Percentiles rank a stretch among this genome's conserved stretches.
phyloP scores from a whole-genome alignment of 2,113 vertebrate species.

The Tupaia chinensis region DNA sequence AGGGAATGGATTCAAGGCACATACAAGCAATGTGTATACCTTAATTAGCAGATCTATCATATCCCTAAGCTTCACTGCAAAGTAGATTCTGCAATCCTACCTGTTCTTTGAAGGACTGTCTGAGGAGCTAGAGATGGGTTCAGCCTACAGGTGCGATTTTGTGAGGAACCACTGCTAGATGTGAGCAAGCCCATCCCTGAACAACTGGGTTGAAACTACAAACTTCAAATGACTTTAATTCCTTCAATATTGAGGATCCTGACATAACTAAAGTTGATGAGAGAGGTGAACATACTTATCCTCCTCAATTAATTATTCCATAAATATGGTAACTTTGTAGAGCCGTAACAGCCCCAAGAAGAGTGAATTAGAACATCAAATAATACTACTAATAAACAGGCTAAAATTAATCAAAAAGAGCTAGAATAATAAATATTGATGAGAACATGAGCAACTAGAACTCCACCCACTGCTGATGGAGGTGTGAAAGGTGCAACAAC shows the following conservation, averaged over 20 bases:
- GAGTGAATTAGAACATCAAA: neutral
- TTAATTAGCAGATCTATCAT: neutral
- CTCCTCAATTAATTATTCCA: neutral
- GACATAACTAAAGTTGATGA: neutral
- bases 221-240: neutral
- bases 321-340: neutral
- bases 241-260: neutral
- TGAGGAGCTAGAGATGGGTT: neutral
- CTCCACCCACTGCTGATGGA: accelerated
- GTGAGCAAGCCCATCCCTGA: no score
- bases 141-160: neutral
- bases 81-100: neutral
- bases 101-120: neutral
- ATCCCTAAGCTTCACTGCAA: no score
- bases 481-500: accelerated
- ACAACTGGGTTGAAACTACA: neutral
- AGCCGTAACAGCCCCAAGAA: neutral
- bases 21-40: neutral
- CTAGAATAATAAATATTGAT: neutral
- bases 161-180: neutral
- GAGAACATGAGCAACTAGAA: neutral
- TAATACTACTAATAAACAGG: neutral
- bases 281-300: neutral
- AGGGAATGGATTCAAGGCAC: neutral
- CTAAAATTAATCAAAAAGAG: neutral